These are phyloP conservation scores for Rissa tridactyla DNA, from an alignment of 2,113 vertebrate genomes.

Conservation along the genomic window DNA sequence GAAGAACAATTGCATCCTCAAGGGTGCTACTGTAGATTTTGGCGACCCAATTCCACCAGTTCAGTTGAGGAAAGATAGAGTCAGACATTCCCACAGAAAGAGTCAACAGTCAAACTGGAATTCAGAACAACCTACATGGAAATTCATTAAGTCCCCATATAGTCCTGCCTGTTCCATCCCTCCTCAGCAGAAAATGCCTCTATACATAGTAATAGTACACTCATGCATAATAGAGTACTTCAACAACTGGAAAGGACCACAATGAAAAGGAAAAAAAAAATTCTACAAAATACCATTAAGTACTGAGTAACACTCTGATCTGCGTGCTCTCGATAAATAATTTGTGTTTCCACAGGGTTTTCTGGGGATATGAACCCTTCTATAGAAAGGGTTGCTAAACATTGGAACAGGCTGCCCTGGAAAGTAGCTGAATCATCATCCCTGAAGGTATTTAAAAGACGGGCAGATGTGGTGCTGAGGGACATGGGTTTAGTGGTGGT, in stretches of 20 bases:
- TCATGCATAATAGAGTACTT: background rate
- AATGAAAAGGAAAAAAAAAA: background rate
- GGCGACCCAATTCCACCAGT: rapidly evolving
- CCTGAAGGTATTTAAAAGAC: background rate
- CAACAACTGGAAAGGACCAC: background rate
- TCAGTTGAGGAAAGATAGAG: background rate
- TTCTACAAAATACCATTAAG: background rate
- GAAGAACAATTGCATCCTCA: background rate
- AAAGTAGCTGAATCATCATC: background rate
- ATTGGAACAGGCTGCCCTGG: background rate
- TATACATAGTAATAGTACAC: background rate
- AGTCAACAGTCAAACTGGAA: background rate
- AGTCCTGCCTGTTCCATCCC: background rate
- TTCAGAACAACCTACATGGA: background rate
- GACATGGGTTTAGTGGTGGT: background rate
- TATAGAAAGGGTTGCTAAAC: background rate
- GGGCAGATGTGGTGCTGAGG: background rate
- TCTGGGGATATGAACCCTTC: background rate
- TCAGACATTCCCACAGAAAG: background rate
- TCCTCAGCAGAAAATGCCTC: background rate
- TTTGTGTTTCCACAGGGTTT: background rate
- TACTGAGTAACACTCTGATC: background rate
- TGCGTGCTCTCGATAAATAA: background rate
- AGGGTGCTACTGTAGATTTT: too few species aligned
- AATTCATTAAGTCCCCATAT: background rate